phyloP scores from a whole-genome alignment of 2,113 vertebrate genomes.

The Thymallus thymallus region DNA sequence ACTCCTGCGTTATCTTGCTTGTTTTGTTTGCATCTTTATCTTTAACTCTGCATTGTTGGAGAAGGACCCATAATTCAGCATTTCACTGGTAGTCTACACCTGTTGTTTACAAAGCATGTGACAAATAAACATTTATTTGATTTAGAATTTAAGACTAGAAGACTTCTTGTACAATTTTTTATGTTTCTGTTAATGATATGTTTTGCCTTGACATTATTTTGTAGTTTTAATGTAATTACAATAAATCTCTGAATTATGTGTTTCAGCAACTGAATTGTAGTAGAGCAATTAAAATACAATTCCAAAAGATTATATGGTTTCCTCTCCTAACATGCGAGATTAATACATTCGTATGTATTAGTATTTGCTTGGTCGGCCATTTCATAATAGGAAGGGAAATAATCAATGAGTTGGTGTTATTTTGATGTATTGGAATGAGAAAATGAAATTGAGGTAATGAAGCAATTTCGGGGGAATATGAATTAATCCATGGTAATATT shows the following conservation, averaged over 20 bases:
- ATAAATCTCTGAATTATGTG: conserved; percentile 34
- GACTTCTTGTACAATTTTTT: too few relatives aligned
- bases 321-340: conserved; percentile 33
- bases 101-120: too few relatives aligned
- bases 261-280: conserved; percentile 43
- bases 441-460: background rate
- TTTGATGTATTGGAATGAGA: too few relatives aligned
- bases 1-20: too few relatives aligned
- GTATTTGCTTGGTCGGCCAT: conserved; percentile 19
- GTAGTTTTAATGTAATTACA: conserved; percentile 37
- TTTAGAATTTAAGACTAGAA: too few relatives aligned
- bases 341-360: conserved; percentile 44
- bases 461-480: background rate
- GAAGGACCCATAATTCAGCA: too few relatives aligned
- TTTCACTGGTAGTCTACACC: too few relatives aligned
- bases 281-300: conserved; percentile 48
- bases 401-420: too few relatives aligned
- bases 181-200: too few relatives aligned
- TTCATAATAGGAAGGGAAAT: background rate
- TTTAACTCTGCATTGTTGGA: too few relatives aligned
- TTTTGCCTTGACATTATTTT: background rate
- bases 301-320: conserved; percentile 32
- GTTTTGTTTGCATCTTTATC: too few relatives aligned
- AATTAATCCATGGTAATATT: background rate
- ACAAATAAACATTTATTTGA: too few relatives aligned